These are phyloP conservation scores for Sylvilagus floridanus DNA, from an alignment of 2,797 vertebrate species.

Conservation along the genomic window DNA sequence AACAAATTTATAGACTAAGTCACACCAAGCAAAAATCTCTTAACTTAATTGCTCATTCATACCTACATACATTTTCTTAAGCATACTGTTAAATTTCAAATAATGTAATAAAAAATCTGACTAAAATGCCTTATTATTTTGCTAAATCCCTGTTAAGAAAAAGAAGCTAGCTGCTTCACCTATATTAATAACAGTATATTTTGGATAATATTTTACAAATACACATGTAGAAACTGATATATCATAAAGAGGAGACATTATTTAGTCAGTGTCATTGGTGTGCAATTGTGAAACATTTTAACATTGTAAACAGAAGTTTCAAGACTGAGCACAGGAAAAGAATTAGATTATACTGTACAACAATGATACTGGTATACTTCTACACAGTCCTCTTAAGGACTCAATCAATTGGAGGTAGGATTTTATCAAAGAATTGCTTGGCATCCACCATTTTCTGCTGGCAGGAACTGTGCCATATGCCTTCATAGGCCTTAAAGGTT, in stretches of 20 bases:
- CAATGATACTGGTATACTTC: too few species aligned
- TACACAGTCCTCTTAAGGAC: too few species aligned
- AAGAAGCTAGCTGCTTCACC: not conserved
- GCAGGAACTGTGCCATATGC: too few species aligned
- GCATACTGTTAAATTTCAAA: slow-evolving; percentile 56
- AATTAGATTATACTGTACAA: too few species aligned
- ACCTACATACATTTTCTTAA: too few species aligned
- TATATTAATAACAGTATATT: slow-evolving; percentile 44
- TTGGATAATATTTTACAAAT: slow-evolving; percentile 38
- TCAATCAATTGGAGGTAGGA: too few species aligned
- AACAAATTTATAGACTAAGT: too few species aligned
- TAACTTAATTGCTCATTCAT: too few species aligned
- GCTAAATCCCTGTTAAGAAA: not conserved
- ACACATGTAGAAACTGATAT: slow-evolving; percentile 69
- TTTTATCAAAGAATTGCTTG: too few species aligned
- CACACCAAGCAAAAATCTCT: too few species aligned
- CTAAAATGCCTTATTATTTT: slow-evolving; percentile 53
- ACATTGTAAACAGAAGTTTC: slow-evolving; percentile 84
- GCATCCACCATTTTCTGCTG: too few species aligned
- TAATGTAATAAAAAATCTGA: slow-evolving; percentile 67
- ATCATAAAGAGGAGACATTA: slow-evolving; percentile 66
- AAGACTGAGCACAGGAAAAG: slow-evolving; percentile 53
- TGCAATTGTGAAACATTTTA: slow-evolving; percentile 84
- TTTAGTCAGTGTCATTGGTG: slow-evolving; percentile 78
- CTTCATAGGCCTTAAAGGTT: too few species aligned